Evolutionary conservation across 2,113 vertebrate species (phyloP), one percentile per base, ranked within the genome.

Genomic region (Nothoprocta pentlandii): DNA sequence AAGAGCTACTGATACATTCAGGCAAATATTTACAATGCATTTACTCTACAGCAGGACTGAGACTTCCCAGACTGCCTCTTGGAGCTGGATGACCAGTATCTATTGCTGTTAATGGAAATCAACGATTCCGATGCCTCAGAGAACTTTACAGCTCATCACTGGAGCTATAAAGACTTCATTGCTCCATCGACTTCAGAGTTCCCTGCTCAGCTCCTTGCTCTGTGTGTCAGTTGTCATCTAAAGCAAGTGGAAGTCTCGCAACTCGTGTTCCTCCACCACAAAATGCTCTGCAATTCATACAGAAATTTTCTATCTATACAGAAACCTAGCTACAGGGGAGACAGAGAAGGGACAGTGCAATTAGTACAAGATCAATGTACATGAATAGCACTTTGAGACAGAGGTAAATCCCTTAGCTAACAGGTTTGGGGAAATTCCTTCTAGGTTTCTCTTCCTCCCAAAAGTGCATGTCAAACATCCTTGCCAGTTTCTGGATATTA

Each of bases 21-120:
- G 76, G 53, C 62, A 96, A 91, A 87, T 89, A 95, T 84, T 87
- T 94, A 77, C 79, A 63, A 53, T 90, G 56, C 42, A 56, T 73
- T 90, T 19, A 34, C 4, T 91, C 91, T 87, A 82, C 25, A 80
- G 41, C 49, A 77, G 39, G 41, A 10, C 28, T 88, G 87, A 91
- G 73, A 62, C 36, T 90, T 80, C 70, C 83, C 36, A 71, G 80
- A 78, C 16, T 69, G n/a, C 64, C 14, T 66, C 17, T 82, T 81
- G 14, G 30, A 92, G 61, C 63, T 84, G 41, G 47, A 90, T 84
- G 76, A 69, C 49, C 73, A 63, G 13, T 78, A 74, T 80, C 63
- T 78, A 44, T 76, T 74, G 66, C 49, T 51, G 30, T 34, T 66
- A 69, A 53, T 70, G 47, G 61, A 61, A 93, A 91, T 74, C 30